These are phyloP conservation scores for Entomyzon cyanotis DNA, from an alignment of 2,113 vertebrate genomes.

Conservation along the genomic window DNA sequence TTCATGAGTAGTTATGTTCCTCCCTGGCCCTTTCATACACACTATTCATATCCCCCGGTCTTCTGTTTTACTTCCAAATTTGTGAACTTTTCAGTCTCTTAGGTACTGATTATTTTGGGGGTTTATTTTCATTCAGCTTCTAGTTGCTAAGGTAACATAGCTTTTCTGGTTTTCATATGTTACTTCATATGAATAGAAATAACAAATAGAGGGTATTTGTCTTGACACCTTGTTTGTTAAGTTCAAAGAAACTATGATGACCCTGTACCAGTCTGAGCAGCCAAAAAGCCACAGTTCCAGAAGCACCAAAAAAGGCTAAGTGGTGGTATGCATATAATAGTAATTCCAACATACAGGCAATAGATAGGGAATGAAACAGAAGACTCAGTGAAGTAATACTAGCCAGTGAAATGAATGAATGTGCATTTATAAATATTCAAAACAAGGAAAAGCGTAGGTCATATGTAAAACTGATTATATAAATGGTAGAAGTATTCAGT, in stretches of 20 bases:
- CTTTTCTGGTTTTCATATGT: background rate
- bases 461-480: background rate
- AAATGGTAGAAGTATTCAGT: background rate
- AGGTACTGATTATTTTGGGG: background rate
- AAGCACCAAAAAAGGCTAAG: background rate
- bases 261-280: background rate
- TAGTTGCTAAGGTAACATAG: background rate
- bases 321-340: background rate
- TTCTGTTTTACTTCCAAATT: background rate
- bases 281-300: background rate
- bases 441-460: background rate
- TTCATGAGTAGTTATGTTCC: background rate
- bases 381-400: background rate
- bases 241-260: background rate
- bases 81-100: background rate
- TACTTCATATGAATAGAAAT: background rate
- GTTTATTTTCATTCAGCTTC: background rate
- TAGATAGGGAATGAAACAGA: background rate
- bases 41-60: background rate
- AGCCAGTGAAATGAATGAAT: background rate
- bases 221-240: background rate
- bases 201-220: background rate
- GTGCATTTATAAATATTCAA: background rate
- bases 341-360: background rate
- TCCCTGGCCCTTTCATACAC: background rate